Evolutionary conservation across 2,888 invertebrate species (phyloP), one percentile per base, ranked within the genome.

Genomic region (Timema cristinae): DNA sequence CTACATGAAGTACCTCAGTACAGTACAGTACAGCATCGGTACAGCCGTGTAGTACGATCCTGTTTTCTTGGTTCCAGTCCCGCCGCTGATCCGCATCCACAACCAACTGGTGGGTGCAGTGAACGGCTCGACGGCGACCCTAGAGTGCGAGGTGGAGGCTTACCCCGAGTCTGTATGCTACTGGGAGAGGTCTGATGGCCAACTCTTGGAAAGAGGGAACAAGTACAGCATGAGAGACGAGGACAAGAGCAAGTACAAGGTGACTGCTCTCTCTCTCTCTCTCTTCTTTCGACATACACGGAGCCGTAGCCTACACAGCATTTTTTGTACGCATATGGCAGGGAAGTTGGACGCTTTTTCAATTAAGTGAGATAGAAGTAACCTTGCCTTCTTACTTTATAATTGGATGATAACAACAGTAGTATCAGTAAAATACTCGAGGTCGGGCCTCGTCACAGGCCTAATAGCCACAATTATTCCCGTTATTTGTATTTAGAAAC

Each of bases 141-240:
- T 95, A 59, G 92, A 93, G 80, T 95, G 95, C 79, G 91, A 92
- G 82, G 89, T 94, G 48, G 95, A 96, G 84, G 94, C 94, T 0
- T 95, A 90, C 83, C 95, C 95, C 0, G 91, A 92, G 78, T 91
- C 95, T 0, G 88, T 93, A 0, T 86, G 91, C 69, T 94, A 93
- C 77, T 96, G 96, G 96, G 93, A 94, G 79, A 85, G 89, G 15
- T 86, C 86, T 6, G 91, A 93, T 77, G 93, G 92, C 4, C 85
- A 90, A 50, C 86, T 92, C 9, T 82, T 95, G 8, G 93, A 93
- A 80, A 82, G 76, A 81, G 84, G 85, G 54, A 87, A 87, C 72
- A 91, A 90, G 79, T 89, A 89, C 80, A 84, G 85, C 77, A 87
- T 89, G 73, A 85, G 86, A 73, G 84, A 85, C 79, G 79, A 84